These are phyloP conservation scores for Sapayoa aenigma DNA, from an alignment of 2,113 vertebrate species.

Conservation along the genomic window DNA sequence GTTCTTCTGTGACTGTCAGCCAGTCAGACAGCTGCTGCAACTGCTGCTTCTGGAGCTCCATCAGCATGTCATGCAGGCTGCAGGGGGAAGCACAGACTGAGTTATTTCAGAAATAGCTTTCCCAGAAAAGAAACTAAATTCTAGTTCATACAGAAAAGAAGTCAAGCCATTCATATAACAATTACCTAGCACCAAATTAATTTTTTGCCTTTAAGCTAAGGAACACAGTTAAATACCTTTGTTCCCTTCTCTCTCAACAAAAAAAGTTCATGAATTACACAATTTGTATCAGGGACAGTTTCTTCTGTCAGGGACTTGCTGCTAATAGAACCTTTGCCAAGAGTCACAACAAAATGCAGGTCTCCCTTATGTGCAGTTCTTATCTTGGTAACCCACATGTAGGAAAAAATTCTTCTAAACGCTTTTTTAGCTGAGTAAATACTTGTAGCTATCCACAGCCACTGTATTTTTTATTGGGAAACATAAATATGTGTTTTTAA, in stretches of 20 bases:
- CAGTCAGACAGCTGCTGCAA: constrained; percentile 92
- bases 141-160: background rate
- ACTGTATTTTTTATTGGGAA: background rate
- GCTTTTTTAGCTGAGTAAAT: background rate
- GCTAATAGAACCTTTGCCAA: background rate
- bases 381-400: background rate
- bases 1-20: constrained; percentile 87
- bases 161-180: background rate
- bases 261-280: background rate
- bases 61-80: constrained; percentile 94
- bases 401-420: background rate
- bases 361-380: background rate
- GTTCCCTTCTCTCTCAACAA: background rate
- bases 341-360: background rate
- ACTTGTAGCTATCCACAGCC: background rate
- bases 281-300: background rate
- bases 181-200: background rate
- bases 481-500: background rate
- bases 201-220: background rate
- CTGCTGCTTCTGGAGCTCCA: constrained; percentile 94
- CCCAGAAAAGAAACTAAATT: background rate
- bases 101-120: background rate
- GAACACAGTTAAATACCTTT: background rate
- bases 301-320: background rate
- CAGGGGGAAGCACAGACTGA: background rate